These are phyloP conservation scores for Yponomeuta sedellus DNA, from an alignment of 2,888 invertebrate genomes.

Conservation along the genomic window DNA sequence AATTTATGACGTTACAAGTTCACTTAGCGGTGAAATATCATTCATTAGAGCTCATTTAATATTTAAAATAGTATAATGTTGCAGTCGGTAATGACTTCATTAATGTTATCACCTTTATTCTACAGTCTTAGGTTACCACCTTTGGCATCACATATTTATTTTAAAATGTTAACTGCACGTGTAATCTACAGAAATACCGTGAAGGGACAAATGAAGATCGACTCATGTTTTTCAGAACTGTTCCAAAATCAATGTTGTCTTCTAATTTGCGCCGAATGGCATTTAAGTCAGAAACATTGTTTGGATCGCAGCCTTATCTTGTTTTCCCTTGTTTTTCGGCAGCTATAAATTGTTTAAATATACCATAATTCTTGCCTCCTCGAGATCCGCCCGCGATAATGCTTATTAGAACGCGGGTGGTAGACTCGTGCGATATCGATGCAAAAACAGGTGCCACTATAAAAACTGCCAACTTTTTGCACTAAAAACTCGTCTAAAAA, in stretches of 20 bases:
- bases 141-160: conserved; percentile 12
- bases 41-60: conserved; percentile 68
- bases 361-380: conserved; percentile 68
- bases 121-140: conserved; percentile 11
- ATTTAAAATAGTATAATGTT: conserved; percentile 57
- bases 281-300: conserved; percentile 36
- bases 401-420: conserved; percentile 70
- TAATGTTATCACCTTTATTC: conserved; percentile 19
- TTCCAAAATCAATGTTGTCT: neutral
- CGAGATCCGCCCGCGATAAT: conserved; percentile 61
- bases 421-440: conserved; percentile 54
- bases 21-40: conserved; percentile 60
- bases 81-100: conserved; percentile 46
- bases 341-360: conserved; percentile 71
- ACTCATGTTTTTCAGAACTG: neutral
- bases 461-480: conserved; percentile 45
- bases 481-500: conserved; percentile 51
- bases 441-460: conserved; percentile 48
- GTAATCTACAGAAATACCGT: neutral
- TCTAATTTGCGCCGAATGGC: conserved; percentile 35
- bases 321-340: conserved; percentile 57
- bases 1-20: conserved; percentile 47
- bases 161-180: conserved; percentile 16
- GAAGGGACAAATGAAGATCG: neutral
- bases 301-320: conserved; percentile 62